Percentiles rank a stretch among this genome's conserved stretches.
phyloP scores from a whole-genome alignment of 2,888 invertebrate species.

The Acleris laterana region DNA sequence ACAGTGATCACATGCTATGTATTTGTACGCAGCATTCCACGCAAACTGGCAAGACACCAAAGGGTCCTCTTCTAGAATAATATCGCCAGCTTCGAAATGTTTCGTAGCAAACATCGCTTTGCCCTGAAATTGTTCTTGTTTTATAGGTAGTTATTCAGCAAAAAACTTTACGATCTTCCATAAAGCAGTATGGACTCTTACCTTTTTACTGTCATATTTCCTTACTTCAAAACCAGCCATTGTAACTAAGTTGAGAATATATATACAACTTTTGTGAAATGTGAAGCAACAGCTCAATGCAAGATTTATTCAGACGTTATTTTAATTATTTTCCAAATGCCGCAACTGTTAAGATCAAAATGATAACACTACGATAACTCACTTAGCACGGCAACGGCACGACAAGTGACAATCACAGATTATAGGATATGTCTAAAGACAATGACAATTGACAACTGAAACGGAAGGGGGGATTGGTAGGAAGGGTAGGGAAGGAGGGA shows the following conservation, averaged over 20 bases:
- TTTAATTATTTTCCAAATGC: slow-evolving; percentile 2
- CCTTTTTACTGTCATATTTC: slow-evolving; percentile 71
- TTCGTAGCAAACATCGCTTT: slow-evolving; percentile 91
- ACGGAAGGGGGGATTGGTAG: no score
- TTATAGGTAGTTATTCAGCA: neutral
- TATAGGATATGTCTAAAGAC: no score
- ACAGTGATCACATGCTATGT: slow-evolving; percentile 95
- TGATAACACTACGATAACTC: no score
- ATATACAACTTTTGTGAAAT: neutral
- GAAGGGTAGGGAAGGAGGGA: neutral
- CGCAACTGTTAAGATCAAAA: slow-evolving; percentile 1
- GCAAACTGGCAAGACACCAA: slow-evolving; percentile 95
- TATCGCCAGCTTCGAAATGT: slow-evolving; percentile 87
- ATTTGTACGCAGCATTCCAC: slow-evolving; percentile 95
- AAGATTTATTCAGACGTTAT: neutral
- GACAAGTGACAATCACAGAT: no score
- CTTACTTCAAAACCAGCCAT: slow-evolving; percentile 76
- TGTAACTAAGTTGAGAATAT: slow-evolving; percentile 14
- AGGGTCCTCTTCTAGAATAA: slow-evolving; percentile 95
- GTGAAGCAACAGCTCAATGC: no score
- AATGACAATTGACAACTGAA: no score
- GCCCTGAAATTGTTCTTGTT: slow-evolving; percentile 85
- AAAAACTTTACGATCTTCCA: neutral
- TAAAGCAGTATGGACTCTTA: slow-evolving; percentile 42
- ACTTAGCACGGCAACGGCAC: no score